A percentile compares a stretch with the other conserved stretches of the same genome.
Evolutionary conservation across 2,113 vertebrate species (phyloP).

Genomic region (Scophthalmus maximus): DNA sequence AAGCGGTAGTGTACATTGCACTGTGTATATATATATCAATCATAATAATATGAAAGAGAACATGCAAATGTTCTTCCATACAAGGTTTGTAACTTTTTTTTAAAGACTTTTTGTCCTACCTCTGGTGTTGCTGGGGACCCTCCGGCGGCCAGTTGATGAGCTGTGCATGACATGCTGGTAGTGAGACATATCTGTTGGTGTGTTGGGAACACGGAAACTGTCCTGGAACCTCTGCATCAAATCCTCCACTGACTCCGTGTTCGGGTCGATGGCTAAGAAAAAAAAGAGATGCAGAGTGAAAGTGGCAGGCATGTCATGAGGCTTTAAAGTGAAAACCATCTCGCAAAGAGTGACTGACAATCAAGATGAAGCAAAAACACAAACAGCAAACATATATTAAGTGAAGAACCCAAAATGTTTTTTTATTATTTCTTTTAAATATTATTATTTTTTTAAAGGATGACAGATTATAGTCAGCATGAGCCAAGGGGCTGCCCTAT

Average conservation of each 20-base stretch:
- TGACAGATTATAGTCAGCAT: conserved; percentile 26
- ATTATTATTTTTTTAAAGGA: not conserved
- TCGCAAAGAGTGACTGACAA: conserved; percentile 34
- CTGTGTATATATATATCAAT: no score
- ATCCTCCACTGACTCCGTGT: conserved; percentile 93
- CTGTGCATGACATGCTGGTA: conserved; percentile 90
- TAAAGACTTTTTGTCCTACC: conserved; percentile 79
- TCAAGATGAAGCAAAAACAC: conserved; percentile 4
- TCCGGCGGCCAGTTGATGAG: conserved; percentile 86
- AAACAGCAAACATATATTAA: not conserved
- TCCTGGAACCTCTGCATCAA: conserved; percentile 99
- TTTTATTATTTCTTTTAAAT: not conserved
- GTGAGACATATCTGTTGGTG: conserved; percentile 91
- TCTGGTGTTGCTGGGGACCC: conserved; percentile 88
- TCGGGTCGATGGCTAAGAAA: conserved; percentile 85
- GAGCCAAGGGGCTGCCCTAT: conserved; percentile 29
- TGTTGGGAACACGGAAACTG: conserved; percentile 92
- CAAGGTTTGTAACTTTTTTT: not conserved
- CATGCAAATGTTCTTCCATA: not conserved
- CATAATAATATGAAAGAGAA: not conserved
- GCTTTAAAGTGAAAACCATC: conserved; percentile 18
- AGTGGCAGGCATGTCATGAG: conserved; percentile 47
- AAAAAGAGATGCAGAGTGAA: conserved; percentile 49
- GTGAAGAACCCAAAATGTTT: conserved; percentile 6
- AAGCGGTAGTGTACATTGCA: not conserved